Evolutionary conservation across 2,797 vertebrate genomes (phyloP).

Genomic region (Semotilus atromaculatus): DNA sequence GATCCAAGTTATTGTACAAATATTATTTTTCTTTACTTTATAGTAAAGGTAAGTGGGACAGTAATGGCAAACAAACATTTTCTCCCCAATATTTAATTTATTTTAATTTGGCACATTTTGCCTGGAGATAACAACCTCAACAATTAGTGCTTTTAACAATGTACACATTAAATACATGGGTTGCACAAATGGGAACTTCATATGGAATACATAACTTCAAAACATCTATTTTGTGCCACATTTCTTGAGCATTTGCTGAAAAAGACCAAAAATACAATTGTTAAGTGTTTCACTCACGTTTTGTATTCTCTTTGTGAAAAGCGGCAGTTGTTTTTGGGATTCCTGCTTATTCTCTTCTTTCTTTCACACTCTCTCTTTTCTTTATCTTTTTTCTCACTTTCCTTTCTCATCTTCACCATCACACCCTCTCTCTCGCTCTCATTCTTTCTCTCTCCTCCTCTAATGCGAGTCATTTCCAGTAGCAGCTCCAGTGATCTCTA

Average conservation of each 20-base stretch:
- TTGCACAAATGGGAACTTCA: neutral
- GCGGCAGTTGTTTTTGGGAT: neutral
- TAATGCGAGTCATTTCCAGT: slow-evolving; percentile 63
- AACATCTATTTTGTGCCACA: neutral
- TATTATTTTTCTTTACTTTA: neutral
- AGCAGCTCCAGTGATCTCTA: slow-evolving; percentile 79
- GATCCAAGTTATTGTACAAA: neutral
- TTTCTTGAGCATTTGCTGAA: neutral
- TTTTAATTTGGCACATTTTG: neutral
- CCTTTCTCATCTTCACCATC: neutral
- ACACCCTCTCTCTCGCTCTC: slow-evolving; percentile 44
- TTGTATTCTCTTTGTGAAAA: neutral
- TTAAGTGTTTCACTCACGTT: neutral
- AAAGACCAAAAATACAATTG: neutral
- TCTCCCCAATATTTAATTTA: neutral
- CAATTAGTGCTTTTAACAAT: neutral
- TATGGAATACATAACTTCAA: neutral
- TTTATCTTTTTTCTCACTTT: neutral
- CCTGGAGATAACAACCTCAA: neutral
- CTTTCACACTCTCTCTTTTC: neutral
- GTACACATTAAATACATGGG: neutral
- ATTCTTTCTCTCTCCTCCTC: slow-evolving; percentile 82
- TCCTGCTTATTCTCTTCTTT: neutral
- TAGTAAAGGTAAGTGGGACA: neutral
- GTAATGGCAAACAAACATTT: neutral